Conservation (phyloP, 2,888 invertebrate genomes). For the Lasiommata megera region DNA sequence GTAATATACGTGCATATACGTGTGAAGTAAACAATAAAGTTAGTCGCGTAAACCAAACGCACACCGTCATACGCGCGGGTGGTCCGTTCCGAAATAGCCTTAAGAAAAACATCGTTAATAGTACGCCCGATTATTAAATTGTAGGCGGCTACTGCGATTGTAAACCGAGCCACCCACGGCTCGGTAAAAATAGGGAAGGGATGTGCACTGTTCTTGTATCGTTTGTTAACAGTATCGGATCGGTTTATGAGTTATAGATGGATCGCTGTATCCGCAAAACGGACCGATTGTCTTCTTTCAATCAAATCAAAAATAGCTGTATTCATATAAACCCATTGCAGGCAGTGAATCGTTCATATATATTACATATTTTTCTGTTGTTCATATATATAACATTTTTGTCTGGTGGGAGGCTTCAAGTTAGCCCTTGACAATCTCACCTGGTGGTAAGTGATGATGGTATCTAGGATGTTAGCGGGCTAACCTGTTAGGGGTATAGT, state of each 20-base stretch:
- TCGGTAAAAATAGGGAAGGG: constrained; percentile 56
- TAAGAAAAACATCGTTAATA: constrained; percentile 78
- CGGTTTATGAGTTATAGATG: background rate
- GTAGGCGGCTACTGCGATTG: constrained; percentile 69
- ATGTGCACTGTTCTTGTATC: constrained; percentile 13
- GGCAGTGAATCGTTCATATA: no score
- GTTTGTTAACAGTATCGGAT: background rate
- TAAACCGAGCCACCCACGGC: constrained; percentile 73
- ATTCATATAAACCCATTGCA: no score
- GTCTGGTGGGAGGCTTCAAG: no score
- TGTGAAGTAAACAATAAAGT: constrained; percentile 51
- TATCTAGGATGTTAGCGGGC: no score
- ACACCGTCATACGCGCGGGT: constrained; percentile 50
- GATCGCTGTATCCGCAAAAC: background rate
- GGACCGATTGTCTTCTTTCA: no score
- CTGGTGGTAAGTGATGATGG: no score
- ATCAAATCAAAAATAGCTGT: no score
- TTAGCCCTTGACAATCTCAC: no score
- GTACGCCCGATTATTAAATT: constrained; percentile 67
- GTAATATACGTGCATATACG: constrained; percentile 29
- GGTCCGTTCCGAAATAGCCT: constrained; percentile 72
- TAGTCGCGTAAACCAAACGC: constrained; percentile 29
- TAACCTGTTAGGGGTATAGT: no score
- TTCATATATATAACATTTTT: no score
- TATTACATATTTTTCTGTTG: no score